Evolutionary conservation across 2,888 invertebrate genomes (phyloP).

Genomic region (Orthonychiurus folsomi): DNA sequence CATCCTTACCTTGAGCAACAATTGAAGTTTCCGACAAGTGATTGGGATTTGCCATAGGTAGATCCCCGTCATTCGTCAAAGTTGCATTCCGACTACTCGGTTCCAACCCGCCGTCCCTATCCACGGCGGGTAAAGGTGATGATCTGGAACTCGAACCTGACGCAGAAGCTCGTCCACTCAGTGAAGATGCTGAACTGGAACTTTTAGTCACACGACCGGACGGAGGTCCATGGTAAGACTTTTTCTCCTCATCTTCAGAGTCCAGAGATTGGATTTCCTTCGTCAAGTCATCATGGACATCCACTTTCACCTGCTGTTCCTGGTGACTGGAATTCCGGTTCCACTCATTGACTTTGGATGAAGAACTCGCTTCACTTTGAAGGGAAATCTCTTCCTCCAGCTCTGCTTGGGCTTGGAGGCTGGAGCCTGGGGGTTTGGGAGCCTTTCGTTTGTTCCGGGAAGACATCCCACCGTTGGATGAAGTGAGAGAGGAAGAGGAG

Average conservation of each 20-base stretch:
- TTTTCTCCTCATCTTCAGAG: neutral
- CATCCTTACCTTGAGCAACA: too few relatives aligned
- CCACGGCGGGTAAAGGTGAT: slow-evolving; percentile 32
- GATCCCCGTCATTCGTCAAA: too few relatives aligned
- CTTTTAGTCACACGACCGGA: slow-evolving; percentile 15
- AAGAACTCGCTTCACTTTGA: neutral
- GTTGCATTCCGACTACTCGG: too few relatives aligned
- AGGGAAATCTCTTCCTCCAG: slow-evolving; percentile 27
- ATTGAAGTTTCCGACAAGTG: too few relatives aligned
- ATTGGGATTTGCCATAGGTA: too few relatives aligned
- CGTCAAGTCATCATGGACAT: slow-evolving; percentile 18
- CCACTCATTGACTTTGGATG: neutral
- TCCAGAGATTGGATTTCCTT: slow-evolving; percentile 4
- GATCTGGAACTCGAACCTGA: slow-evolving; percentile 19
- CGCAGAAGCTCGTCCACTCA: slow-evolving; percentile 30
- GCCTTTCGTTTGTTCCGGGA: slow-evolving; percentile 54
- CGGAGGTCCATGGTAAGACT: slow-evolving; percentile 6
- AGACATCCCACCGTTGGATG: slow-evolving; percentile 43
- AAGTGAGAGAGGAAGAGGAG: slow-evolving; percentile 41
- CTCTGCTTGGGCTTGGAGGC: slow-evolving; percentile 24
- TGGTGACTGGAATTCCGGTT: slow-evolving; percentile 5
- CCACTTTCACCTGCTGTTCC: slow-evolving; percentile 27
- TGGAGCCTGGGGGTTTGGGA: slow-evolving; percentile 47
- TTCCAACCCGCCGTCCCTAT: too few relatives aligned
- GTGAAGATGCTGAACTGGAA: slow-evolving; percentile 28